Percentiles rank a stretch among this genome's conserved stretches.
Conservation (phyloP, 2,888 invertebrate genomes). For the Oxycera nigricornis region DNA sequence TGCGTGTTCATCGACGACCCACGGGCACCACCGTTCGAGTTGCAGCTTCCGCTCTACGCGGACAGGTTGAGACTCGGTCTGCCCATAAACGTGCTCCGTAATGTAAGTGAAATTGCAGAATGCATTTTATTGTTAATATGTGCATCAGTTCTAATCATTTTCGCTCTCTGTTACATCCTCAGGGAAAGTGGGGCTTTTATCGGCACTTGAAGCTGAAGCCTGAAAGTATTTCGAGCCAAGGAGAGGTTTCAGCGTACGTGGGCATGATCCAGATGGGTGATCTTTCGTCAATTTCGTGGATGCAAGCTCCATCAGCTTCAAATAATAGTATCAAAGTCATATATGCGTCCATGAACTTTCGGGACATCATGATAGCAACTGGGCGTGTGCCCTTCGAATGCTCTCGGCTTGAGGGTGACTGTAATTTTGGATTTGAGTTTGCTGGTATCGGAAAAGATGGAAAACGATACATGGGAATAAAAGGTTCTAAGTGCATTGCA, state of each 20-base stretch:
- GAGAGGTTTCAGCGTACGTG: constrained; percentile 63
- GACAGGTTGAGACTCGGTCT: constrained; percentile 76
- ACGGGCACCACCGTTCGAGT: constrained; percentile 71
- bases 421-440: constrained; percentile 74
- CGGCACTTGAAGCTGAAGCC: constrained; percentile 75
- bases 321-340: constrained; percentile 64
- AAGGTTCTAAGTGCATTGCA: constrained; percentile 65
- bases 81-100: constrained; percentile 77
- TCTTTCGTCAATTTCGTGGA: constrained; percentile 81
- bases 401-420: constrained; percentile 69
- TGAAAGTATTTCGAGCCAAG: constrained; percentile 55
- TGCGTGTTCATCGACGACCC: constrained; percentile 71
- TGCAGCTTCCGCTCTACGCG: constrained; percentile 70
- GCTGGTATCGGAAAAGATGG: constrained; percentile 69
- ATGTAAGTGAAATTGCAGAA: constrained; percentile 59
- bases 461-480: constrained; percentile 71
- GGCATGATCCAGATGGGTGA: constrained; percentile 84
- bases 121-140: no score
- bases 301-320: constrained; percentile 71
- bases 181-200: constrained; percentile 74
- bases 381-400: constrained; percentile 85
- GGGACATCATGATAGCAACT: constrained; percentile 93
- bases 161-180: constrained; percentile 7
- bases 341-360: constrained; percentile 88
- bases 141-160: no score